phyloP scores from a whole-genome alignment of 2,113 vertebrate species.

The Sylvilagus bachmani region DNA sequence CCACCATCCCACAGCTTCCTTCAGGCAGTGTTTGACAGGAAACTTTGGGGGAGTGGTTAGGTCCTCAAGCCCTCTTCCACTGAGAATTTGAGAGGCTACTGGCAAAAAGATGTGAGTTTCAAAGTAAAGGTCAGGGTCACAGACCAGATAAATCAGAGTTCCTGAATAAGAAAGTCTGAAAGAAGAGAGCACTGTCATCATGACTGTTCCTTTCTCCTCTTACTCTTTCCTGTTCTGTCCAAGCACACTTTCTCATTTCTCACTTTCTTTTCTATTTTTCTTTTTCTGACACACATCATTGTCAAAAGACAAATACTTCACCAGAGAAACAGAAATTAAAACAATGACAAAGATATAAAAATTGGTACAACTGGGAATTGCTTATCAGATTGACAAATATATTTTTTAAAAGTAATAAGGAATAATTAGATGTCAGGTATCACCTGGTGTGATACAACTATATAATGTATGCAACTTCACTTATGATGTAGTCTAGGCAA shows the following conservation, averaged over 20 bases:
- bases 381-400: background rate
- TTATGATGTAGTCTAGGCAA: background rate
- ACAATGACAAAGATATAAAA: conserved; percentile 38
- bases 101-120: no score
- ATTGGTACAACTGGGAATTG: background rate
- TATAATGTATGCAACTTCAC: background rate
- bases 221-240: no score
- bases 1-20: background rate
- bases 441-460: background rate
- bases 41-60: no score
- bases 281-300: background rate
- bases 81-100: no score
- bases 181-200: no score
- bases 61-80: no score
- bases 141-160: no score
- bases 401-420: background rate
- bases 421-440: background rate
- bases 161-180: no score
- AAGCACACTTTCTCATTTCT: no score
- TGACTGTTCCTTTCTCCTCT: no score
- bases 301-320: background rate
- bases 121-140: no score
- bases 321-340: conserved; percentile 44
- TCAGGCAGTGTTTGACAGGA: background rate
- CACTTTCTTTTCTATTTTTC: conserved; percentile 18